Percentiles rank a stretch among this genome's conserved stretches.
Evolutionary conservation across 2,113 vertebrate species (phyloP).

Genomic region (Myotis brandtii): DNA sequence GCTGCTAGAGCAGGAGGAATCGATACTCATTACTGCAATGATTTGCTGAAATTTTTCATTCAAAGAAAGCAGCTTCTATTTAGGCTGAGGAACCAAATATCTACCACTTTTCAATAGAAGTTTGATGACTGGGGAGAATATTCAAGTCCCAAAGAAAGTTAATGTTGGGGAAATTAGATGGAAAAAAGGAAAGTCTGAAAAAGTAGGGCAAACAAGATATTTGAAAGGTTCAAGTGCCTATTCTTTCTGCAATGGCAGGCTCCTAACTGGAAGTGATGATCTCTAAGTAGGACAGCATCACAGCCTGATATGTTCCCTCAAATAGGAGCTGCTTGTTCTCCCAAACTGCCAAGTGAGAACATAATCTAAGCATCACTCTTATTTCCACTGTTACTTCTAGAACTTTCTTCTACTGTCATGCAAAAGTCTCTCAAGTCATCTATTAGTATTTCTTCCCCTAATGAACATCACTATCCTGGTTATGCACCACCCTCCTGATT

Average conservation of each 20-base stretch:
- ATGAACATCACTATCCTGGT: not conserved
- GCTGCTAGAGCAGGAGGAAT: conserved; percentile 45
- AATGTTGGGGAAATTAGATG: not conserved
- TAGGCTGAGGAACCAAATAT: conserved; percentile 44
- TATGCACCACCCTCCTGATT: not conserved
- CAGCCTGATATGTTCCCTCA: not conserved
- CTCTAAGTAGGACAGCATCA: not conserved
- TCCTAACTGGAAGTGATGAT: not conserved
- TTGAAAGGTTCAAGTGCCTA: not conserved
- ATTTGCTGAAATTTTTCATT: conserved; percentile 63
- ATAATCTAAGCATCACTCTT: not conserved
- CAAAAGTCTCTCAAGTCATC: not conserved
- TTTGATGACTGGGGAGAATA: conserved; percentile 31
- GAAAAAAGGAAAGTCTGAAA: not conserved
- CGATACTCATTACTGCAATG: conserved; percentile 24
- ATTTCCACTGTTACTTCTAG: not conserved
- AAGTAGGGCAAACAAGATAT: not conserved
- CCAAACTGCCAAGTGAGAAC: not conserved
- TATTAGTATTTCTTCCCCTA: not conserved
- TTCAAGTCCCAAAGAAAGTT: conserved; percentile 6
- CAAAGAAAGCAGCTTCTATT: conserved; percentile 55
- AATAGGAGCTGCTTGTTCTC: not conserved
- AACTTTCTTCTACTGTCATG: not conserved
- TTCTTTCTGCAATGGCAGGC: not conserved
- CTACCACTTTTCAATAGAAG: conserved; percentile 25